Evolutionary conservation across 2,113 vertebrate species (phyloP).

Genomic region (Pseudopipra pipra): DNA sequence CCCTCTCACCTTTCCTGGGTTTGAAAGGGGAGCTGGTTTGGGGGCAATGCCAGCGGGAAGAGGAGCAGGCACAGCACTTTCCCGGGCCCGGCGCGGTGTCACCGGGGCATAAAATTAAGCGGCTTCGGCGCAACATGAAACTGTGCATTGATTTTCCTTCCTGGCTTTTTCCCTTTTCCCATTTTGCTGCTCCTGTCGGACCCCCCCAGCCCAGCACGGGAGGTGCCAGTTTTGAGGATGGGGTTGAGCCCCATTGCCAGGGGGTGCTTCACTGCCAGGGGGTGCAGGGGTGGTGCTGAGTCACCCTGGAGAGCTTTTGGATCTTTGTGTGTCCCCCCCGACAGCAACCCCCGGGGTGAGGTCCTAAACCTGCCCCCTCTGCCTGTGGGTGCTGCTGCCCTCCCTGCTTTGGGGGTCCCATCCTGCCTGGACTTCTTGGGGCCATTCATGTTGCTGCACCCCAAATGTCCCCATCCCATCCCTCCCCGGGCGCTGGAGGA

Average conservation of each 20-base stretch:
- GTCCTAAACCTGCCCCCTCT: not conserved
- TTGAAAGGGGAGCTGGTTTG: not conserved
- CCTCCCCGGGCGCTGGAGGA: not conserved
- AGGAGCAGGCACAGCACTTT: constrained; percentile 38
- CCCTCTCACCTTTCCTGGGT: not conserved
- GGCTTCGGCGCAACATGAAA: constrained; percentile 12
- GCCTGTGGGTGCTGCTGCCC: not conserved
- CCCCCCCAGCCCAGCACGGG: fast-evolving
- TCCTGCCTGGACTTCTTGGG: fast-evolving
- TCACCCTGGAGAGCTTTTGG: not conserved
- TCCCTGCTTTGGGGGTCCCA: not conserved
- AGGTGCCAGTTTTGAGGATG: not conserved
- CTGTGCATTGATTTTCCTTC: not conserved
- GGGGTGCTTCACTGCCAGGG: fast-evolving
- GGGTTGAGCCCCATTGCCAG: not conserved
- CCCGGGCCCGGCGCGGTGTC: not conserved
- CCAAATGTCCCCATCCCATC: not conserved
- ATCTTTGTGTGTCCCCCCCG: fast-evolving
- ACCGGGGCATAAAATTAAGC: constrained; percentile 28
- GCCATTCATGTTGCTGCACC: fast-evolving
- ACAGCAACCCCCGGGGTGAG: not conserved
- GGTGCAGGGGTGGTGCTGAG: not conserved
- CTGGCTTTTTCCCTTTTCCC: fast-evolving
- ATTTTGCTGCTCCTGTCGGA: fast-evolving
- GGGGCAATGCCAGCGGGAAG: not conserved